Base-by-base conservation (phyloP, 53 echinoderm and acorn worm species). In the Arbacia lixula region DNA sequence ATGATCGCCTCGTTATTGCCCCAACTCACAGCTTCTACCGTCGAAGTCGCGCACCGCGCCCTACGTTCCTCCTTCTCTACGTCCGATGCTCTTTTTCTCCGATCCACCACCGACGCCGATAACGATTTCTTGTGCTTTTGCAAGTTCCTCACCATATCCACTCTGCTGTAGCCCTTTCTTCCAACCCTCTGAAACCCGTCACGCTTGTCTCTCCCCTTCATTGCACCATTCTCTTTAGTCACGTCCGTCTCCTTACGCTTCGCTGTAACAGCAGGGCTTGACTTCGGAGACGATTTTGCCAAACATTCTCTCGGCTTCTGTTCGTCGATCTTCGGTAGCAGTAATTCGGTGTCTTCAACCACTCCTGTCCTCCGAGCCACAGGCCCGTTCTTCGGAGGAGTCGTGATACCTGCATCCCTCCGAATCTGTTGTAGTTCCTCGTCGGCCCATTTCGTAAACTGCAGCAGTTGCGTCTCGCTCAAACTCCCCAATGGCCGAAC, bases 111-210 rank as follows among this genome's bases (percentile, higher is more conserved):
- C 5, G 82, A 36, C n/a, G 82, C 27, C 50, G 82, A 63, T 31
- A 81, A 49, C 9, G 81, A 81, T n/a, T 63, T 61, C 25, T 61
- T 42, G 42, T 81, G 82, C 20, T 81, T 81, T 49, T 81, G 82
- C 12, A 81, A 34, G 33, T 81, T 81, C 50, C 41, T 81, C 21
- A 81, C 82, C 82, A 81, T 63, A 42, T 81, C 82, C 19, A 81
- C 64, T 33, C 64, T 81, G 64, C 82, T 81, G 50, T 63, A 81
- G 0, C 64, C 64, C 40, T 43, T 28, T 38, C 82, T 40, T 2
- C 82, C 64, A 16, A 49, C 35, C 30, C 82, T 5, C 50, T 31
- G 82, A 50, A 63, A 29, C 17, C 29, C 64, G 3, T 63, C 82
- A 3, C 17, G n/a, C 20, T 29, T 64, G 16, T 27, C 16, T 27